These are phyloP conservation scores for Ariolimax columbianus DNA, from an alignment of 2,888 invertebrate species.

Conservation along the genomic window DNA sequence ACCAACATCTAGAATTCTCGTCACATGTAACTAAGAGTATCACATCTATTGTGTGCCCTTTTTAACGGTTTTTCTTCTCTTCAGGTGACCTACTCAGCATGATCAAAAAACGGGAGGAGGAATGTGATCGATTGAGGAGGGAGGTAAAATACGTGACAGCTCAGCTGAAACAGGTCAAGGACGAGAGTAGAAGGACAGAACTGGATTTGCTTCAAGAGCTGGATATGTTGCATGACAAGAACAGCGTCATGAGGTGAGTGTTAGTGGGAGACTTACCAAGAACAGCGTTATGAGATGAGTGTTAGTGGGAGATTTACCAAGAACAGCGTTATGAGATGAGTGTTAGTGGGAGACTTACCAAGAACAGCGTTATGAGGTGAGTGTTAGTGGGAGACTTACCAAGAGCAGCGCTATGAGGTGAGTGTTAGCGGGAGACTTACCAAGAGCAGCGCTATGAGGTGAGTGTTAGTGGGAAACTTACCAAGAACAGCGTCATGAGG, in stretches of 20 bases:
- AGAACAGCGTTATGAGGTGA: background rate
- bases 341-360: background rate
- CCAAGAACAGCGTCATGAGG: too few relatives aligned
- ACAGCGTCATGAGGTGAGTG: constrained; percentile 66
- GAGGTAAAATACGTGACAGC: constrained; percentile 66
- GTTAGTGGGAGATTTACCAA: background rate
- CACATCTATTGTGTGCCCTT: too few relatives aligned
- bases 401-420: background rate
- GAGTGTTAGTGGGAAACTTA: too few relatives aligned
- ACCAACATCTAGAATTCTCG: too few relatives aligned
- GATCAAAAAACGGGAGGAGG: constrained; percentile 81
- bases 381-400: background rate
- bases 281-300: background rate
- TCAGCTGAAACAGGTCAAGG: constrained; percentile 64
- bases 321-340: background rate
- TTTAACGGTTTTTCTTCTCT: too few relatives aligned
- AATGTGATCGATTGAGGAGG: constrained; percentile 84
- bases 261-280: background rate
- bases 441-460: too few relatives aligned
- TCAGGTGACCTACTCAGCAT: constrained; percentile 66
- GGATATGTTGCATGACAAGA: constrained; percentile 73
- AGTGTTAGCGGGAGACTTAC: background rate
- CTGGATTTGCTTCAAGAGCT: constrained; percentile 71
- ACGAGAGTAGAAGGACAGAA: constrained; percentile 69
- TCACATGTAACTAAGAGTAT: too few relatives aligned